Percentiles rank a stretch among this genome's conserved stretches.
phyloP scores from a whole-genome alignment of 2,113 vertebrate genomes.

The Corvus hawaiiensis region DNA sequence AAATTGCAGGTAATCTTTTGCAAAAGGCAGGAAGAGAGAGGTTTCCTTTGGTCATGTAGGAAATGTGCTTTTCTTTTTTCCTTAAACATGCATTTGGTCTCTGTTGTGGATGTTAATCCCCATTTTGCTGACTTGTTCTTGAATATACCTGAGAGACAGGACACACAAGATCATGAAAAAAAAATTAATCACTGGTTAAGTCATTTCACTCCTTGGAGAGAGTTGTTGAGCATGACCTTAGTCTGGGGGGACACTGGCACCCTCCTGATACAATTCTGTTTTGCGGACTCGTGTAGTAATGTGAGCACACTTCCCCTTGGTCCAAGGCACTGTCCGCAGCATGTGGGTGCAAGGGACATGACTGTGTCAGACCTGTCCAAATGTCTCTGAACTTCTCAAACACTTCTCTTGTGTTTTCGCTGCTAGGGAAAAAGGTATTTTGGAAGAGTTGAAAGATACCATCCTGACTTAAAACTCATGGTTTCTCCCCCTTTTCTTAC shows the following conservation, averaged over 20 bases:
- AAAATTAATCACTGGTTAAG: background rate
- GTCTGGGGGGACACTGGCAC: background rate
- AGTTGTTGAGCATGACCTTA: background rate
- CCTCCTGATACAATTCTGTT: background rate
- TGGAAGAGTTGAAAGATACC: background rate
- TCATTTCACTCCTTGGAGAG: background rate
- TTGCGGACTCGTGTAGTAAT: background rate
- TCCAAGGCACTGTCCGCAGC: fast-evolving
- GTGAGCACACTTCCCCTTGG: background rate
- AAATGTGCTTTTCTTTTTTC: background rate
- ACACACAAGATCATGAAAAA: background rate
- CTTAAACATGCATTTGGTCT: background rate
- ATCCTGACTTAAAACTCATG: background rate
- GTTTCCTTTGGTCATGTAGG: background rate
- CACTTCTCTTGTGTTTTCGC: background rate
- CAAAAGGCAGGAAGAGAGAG: background rate
- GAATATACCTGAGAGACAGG: background rate
- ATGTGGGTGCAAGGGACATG: background rate
- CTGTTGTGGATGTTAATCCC: background rate
- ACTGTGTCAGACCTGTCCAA: background rate
- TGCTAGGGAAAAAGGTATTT: background rate
- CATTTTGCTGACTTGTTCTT: background rate
- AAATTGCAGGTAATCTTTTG: background rate
- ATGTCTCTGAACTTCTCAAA: background rate
- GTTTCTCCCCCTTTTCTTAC: background rate